Conservation (phyloP, 2,888 invertebrate genomes). For the Hydriomena furcata region DNA sequence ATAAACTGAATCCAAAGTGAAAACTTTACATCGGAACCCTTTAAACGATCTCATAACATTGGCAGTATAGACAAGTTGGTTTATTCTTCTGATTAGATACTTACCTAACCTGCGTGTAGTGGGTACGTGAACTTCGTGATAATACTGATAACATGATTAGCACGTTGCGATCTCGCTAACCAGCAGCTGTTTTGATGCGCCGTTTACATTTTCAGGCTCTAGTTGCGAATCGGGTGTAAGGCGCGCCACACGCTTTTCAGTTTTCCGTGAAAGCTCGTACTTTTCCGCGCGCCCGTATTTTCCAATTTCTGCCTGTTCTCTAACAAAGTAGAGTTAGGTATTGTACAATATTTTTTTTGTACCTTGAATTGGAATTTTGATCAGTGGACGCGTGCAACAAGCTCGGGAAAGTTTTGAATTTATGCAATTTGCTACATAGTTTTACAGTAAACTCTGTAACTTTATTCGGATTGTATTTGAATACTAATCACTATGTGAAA, state of each 20-base stretch:
- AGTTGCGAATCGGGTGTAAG: slow-evolving; percentile 50
- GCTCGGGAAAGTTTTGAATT: too few relatives aligned
- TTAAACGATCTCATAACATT: too few relatives aligned
- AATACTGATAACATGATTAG: slow-evolving; percentile 37
- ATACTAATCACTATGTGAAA: too few relatives aligned
- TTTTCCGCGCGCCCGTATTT: slow-evolving; percentile 32
- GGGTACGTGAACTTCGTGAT: slow-evolving; percentile 22
- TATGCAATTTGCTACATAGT: too few relatives aligned
- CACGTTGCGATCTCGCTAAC: slow-evolving; percentile 34
- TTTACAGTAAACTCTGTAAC: too few relatives aligned
- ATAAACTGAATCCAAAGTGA: too few relatives aligned
- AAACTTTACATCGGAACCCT: too few relatives aligned
- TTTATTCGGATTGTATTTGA: too few relatives aligned
- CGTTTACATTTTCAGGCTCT: slow-evolving; percentile 54
- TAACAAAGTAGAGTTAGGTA: neutral
- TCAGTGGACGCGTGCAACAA: too few relatives aligned
- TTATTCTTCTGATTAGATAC: slow-evolving; percentile 29
- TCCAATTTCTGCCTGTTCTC: neutral
- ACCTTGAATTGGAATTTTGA: too few relatives aligned
- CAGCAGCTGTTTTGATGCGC: slow-evolving; percentile 25
- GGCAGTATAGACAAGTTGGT: neutral
- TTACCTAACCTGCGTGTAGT: slow-evolving; percentile 6
- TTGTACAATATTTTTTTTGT: too few relatives aligned
- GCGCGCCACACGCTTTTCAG: slow-evolving; percentile 51
- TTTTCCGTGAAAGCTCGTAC: slow-evolving; percentile 38